Evolutionary conservation across 2,888 invertebrate genomes (phyloP).

Genomic region (Linhomoeus sp.): DNA sequence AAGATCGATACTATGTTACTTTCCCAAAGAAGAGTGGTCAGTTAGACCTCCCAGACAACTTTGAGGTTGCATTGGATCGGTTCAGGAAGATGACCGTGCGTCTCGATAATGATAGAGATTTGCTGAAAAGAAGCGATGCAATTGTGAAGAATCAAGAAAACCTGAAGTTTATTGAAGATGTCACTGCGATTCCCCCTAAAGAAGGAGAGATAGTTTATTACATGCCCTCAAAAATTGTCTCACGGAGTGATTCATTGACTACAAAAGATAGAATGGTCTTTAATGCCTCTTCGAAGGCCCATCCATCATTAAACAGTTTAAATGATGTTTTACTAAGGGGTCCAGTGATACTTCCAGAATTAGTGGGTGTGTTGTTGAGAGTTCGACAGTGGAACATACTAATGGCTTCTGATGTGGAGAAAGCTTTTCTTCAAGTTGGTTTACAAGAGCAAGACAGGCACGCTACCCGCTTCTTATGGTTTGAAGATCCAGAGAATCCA

Average conservation of each 20-base stretch:
- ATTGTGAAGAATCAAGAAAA: slow-evolving; percentile 1
- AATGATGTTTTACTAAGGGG: slow-evolving; percentile 11
- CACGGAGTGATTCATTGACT: no score
- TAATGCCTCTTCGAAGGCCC: slow-evolving; percentile 8
- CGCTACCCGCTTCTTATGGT: slow-evolving; percentile 8
- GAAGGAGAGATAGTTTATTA: no score
- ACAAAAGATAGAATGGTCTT: slow-evolving; percentile 13
- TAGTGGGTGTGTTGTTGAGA: slow-evolving; percentile 9
- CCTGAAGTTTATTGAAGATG: no score
- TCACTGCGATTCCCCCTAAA: no score
- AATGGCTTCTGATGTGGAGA: slow-evolving; percentile 8
- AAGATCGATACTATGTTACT: not conserved
- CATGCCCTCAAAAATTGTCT: no score
- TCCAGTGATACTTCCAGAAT: slow-evolving; percentile 7
- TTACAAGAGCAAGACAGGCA: slow-evolving; percentile 7
- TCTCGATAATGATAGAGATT: not conserved
- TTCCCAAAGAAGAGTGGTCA: not conserved
- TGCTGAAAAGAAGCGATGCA: not conserved
- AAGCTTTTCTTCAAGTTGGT: slow-evolving; percentile 9
- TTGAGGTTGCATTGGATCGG: not conserved
- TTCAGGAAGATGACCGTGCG: not conserved
- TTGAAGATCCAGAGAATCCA: slow-evolving; percentile 5
- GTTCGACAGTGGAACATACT: slow-evolving; percentile 1
- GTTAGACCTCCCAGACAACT: not conserved
- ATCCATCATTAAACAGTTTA: slow-evolving; percentile 4